Conservation (phyloP, 2,797 vertebrate genomes). For the Petrocephalus sullivani region DNA sequence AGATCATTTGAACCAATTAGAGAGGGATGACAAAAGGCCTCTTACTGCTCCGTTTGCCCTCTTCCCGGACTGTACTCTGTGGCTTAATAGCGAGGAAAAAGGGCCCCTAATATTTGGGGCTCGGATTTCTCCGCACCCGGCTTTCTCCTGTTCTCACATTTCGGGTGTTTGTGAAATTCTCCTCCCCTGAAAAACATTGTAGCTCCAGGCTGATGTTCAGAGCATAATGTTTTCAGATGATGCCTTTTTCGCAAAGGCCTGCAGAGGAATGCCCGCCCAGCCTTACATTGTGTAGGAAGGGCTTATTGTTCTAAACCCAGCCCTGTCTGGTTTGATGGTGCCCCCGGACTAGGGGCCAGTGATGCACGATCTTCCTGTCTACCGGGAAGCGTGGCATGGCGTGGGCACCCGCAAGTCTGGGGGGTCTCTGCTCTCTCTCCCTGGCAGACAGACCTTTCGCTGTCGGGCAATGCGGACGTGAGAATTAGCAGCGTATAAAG, state of each 20-base stretch:
- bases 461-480: neutral
- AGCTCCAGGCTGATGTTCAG: neutral
- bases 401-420: neutral
- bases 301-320: neutral
- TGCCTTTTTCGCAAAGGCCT: neutral
- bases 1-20: constrained; percentile 31
- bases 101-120: neutral
- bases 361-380: neutral
- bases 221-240: neutral
- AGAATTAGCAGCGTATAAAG: neutral
- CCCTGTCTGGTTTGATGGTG: constrained; percentile 23
- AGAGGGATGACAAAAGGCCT: constrained; percentile 26
- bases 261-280: neutral
- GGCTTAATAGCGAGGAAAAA: neutral
- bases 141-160: neutral
- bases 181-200: neutral
- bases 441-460: constrained; percentile 18
- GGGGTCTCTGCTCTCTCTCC: constrained; percentile 19
- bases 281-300: constrained; percentile 5
- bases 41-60: neutral
- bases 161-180: neutral
- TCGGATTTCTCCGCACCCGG: neutral
- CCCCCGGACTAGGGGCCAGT: constrained; percentile 16
- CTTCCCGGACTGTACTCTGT: neutral
- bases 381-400: constrained; percentile 8